Percentiles rank a stretch among this genome's conserved stretches.
Conservation (phyloP, 2,888 invertebrate species). For the Parapristionchus giblindavisi region DNA sequence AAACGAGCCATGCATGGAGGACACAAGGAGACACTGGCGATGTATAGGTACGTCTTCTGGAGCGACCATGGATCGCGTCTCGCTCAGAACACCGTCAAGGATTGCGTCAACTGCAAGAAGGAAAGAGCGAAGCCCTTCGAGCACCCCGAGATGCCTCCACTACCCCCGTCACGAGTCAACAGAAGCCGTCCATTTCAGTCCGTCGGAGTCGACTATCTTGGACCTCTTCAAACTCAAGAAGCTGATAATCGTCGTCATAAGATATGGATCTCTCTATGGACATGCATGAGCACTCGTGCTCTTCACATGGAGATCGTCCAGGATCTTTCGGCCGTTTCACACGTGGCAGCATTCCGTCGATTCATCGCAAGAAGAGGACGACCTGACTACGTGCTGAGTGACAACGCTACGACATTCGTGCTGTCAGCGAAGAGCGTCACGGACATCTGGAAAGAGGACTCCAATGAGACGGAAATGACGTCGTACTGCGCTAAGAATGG, state of each 20-base stretch:
- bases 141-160: constrained; percentile 66
- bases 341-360: constrained; percentile 64
- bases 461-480: not conserved
- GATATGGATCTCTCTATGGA: constrained; percentile 69
- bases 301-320: constrained; percentile 70
- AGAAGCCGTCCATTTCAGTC: constrained; percentile 61
- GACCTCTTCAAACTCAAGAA: constrained; percentile 66
- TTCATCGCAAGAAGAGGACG: constrained; percentile 68
- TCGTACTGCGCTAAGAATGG: constrained; percentile 35
- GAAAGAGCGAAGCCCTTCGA: constrained; percentile 46
- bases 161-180: constrained; percentile 65
- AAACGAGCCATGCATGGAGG: constrained; percentile 53
- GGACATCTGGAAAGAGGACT: constrained; percentile 42
- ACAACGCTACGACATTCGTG: constrained; percentile 70
- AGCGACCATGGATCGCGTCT: constrained; percentile 45
- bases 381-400: constrained; percentile 62
- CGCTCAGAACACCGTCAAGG: constrained; percentile 49
- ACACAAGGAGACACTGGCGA: constrained; percentile 45
- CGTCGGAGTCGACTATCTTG: constrained; percentile 69
- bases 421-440: constrained; percentile 35
- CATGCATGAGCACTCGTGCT: constrained; percentile 70
- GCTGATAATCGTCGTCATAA: constrained; percentile 54
- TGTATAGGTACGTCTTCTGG: constrained; percentile 37
- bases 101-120: constrained; percentile 65
- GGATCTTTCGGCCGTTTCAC: constrained; percentile 63